phyloP scores from a whole-genome alignment of 2,888 invertebrate genomes.

The Quadroppia sp. region DNA sequence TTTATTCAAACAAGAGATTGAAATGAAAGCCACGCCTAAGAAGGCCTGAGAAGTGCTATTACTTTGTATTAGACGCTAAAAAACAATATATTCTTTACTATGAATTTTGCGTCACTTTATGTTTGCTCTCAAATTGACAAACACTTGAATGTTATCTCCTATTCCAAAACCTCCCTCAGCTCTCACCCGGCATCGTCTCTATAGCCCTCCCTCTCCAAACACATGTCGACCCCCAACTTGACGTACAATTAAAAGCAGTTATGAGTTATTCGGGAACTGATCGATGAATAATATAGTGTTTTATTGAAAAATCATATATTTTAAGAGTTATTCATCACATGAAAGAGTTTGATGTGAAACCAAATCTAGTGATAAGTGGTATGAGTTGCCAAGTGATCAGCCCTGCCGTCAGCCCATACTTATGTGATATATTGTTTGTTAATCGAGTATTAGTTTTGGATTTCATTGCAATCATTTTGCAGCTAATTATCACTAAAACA shows the following conservation, averaged over 20 bases:
- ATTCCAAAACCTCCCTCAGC: too few species aligned
- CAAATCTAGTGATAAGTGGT: background rate
- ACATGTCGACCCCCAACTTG: too few species aligned
- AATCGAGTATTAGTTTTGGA: slow-evolving; percentile 5
- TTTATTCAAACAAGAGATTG: background rate
- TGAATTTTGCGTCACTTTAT: slow-evolving; percentile 10
- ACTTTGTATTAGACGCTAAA: background rate
- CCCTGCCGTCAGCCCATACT: background rate
- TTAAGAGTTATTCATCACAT: background rate
- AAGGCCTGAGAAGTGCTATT: background rate
- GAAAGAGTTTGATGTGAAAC: slow-evolving; percentile 8
- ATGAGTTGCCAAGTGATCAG: slow-evolving; percentile 11
- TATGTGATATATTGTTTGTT: background rate
- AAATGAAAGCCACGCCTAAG: slow-evolving; percentile 21
- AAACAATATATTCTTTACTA: background rate
- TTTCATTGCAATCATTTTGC: slow-evolving; percentile 16
- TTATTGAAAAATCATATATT: slow-evolving; percentile 13
- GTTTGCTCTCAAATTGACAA: background rate
- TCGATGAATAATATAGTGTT: slow-evolving; percentile 1
- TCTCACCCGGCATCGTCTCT: background rate
- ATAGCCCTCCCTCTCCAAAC: background rate
- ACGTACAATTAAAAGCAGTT: too few species aligned
- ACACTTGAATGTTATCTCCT: background rate
- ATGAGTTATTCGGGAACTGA: background rate
- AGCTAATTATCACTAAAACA: slow-evolving; percentile 24